These are phyloP conservation scores for Ptilonorhynchus violaceus DNA, from an alignment of 2,113 vertebrate genomes.

Conservation along the genomic window DNA sequence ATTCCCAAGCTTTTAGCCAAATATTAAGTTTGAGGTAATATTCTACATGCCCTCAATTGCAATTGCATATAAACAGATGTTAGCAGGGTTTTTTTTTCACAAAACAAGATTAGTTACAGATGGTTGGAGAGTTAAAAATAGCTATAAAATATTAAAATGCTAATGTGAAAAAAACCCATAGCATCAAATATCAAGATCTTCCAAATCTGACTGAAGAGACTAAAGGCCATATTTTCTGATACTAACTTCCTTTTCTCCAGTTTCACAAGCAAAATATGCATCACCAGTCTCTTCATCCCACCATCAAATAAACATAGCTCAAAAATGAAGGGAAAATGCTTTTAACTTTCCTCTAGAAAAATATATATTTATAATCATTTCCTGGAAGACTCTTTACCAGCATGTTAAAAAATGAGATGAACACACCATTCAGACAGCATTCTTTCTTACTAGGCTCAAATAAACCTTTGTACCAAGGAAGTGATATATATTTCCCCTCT, in stretches of 20 bases:
- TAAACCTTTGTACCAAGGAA: not conserved
- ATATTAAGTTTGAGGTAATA: not conserved
- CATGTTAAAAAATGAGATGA: not conserved
- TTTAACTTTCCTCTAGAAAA: not conserved
- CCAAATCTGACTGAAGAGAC: not conserved
- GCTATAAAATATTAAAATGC: not conserved
- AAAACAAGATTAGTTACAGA: slow-evolving; percentile 13
- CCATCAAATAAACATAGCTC: not conserved
- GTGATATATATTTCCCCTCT: not conserved
- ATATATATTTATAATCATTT: not conserved
- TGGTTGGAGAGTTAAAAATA: not conserved
- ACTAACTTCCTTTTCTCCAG: not conserved
- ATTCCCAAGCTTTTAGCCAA: not conserved
- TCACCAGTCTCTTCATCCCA: not conserved
- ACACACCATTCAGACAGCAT: not conserved
- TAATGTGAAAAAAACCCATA: not conserved
- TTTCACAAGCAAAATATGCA: not conserved
- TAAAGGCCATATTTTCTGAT: not conserved
- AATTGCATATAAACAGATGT: not conserved
- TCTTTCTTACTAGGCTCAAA: not conserved
- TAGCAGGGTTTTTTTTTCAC: not conserved
- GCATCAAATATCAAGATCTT: not conserved
- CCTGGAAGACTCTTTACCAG: not conserved
- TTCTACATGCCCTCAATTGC: not conserved
- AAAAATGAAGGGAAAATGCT: not conserved